A percentile compares a stretch with the other conserved stretches of the same genome.
Conservation (phyloP, 2,888 invertebrate genomes). For the Alloscopus bannaensis region DNA sequence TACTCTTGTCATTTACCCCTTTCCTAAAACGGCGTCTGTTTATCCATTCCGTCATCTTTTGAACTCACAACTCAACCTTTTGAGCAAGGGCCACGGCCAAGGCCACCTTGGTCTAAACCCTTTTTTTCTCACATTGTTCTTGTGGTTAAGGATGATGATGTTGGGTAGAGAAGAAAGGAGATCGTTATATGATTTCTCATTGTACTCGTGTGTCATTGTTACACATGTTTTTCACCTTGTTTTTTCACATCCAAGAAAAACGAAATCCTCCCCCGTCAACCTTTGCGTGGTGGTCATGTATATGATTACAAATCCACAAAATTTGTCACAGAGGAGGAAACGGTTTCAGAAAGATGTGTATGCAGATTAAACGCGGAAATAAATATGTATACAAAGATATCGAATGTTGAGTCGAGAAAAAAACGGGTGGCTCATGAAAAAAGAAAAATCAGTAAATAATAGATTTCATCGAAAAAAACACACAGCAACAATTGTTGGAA, state of each 20-base stretch:
- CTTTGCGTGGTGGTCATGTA: too few species aligned
- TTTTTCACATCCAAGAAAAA: slow-evolving; percentile 25
- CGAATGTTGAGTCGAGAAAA: too few species aligned
- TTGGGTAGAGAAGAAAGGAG: slow-evolving; percentile 3
- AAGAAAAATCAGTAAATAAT: slow-evolving; percentile 42
- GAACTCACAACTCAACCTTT: slow-evolving; percentile 9
- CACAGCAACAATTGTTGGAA: background rate
- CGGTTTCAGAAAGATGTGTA: too few species aligned
- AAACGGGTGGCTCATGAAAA: background rate
- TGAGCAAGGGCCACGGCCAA: slow-evolving; percentile 38
- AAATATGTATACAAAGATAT: too few species aligned
- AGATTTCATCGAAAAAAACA: slow-evolving; percentile 27
- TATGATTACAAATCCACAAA: too few species aligned
- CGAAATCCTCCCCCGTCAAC: too few species aligned
- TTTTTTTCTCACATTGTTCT: slow-evolving; percentile 15
- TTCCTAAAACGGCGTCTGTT: background rate
- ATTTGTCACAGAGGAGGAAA: too few species aligned
- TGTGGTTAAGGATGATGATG: too few species aligned
- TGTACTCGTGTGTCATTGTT: slow-evolving; percentile 30
- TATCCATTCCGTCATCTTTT: background rate
- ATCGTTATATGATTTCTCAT: background rate
- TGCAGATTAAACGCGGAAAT: too few species aligned
- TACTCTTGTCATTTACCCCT: slow-evolving; percentile 15
- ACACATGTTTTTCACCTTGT: slow-evolving; percentile 63
- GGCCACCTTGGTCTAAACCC: slow-evolving; percentile 15